Conservation (phyloP, 1,140 invertebrate species). For the Rhyacophila brunnea region DNA sequence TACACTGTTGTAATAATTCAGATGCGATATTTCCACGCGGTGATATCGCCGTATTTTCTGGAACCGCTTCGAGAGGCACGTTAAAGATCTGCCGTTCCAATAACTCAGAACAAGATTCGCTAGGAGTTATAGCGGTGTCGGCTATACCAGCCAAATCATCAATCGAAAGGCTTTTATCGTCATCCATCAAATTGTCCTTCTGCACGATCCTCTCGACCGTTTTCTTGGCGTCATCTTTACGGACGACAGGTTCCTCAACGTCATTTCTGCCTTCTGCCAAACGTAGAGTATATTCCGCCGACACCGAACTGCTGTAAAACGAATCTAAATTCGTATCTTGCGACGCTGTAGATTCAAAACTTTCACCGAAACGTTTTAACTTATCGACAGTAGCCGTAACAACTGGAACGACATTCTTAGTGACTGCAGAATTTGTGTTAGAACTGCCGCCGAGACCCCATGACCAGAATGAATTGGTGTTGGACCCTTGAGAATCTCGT, state of each 20-base stretch:
- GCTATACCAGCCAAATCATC: too few species aligned
- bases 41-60: too few species aligned
- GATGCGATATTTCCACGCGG: too few species aligned
- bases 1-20: too few species aligned
- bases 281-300: too few species aligned
- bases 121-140: too few species aligned
- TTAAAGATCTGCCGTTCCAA: too few species aligned
- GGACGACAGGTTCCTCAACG: background rate
- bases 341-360: background rate
- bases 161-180: too few species aligned
- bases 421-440: constrained; percentile 1
- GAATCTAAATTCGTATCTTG: constrained; percentile 3
- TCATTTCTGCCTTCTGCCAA: too few species aligned
- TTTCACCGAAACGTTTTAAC: constrained; percentile 8
- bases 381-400: background rate
- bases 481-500: constrained; percentile 37
- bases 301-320: too few species aligned
- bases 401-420: background rate
- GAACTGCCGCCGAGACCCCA: constrained; percentile 40
- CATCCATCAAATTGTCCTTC: background rate
- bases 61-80: too few species aligned
- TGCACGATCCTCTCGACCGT: background rate
- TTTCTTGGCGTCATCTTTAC: constrained; percentile 14
- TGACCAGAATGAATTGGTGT: constrained; percentile 49
- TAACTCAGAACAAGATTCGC: too few species aligned